Base-by-base conservation (phyloP, 2,888 invertebrate genomes). In the Digitonthophagus gazella region DNA sequence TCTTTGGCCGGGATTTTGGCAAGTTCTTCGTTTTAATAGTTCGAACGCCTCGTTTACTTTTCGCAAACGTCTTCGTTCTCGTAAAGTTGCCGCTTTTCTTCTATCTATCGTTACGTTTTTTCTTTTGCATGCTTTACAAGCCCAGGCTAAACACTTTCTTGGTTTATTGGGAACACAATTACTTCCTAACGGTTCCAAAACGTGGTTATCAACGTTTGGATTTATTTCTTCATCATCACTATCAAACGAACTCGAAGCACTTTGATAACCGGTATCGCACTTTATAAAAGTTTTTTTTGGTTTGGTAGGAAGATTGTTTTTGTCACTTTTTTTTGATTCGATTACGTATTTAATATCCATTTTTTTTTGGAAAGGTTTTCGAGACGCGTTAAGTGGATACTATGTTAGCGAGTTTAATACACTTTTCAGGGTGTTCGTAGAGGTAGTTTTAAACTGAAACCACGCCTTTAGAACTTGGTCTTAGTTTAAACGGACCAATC, bases 11-110 rank as follows among this genome's bases (percentile, higher is more conserved):
- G 98, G 98, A 84, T 96, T 96, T 69, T 95, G 93, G 77, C 97
- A 93, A 0, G 98, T 97, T 67, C 98, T 85, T 77, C 94, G 88
- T 79, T 98, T 94, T 55, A 99, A 84, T 71, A 95, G 90, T 83
- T 99, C 98, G 82, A 98, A 99, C 0, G 98, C 98, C 83, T 99
- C 98, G 83, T 99, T 99, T 83, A 97, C 97, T 90, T 98, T 98
- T 80, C 97, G 86, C 67, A 99, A 87, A 71, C 98, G 86, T 75
- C 98, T 85, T 73, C 98, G 85, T 83, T 99, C 98, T 2, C 98
- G 86, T 83, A 99, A 86, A 1, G 98, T 99, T 0, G 98, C 98
- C 3, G 98, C 98, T 87, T 97, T 97, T 79, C 98, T 88, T 67
- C 98, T 86, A 84, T 99, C 98, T 5, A 98, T 93, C 0, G 96